Percentiles rank a stretch among this genome's conserved stretches.
phyloP scores from a whole-genome alignment of 1,140 invertebrate species.

The Drosophila nannoptera region DNA sequence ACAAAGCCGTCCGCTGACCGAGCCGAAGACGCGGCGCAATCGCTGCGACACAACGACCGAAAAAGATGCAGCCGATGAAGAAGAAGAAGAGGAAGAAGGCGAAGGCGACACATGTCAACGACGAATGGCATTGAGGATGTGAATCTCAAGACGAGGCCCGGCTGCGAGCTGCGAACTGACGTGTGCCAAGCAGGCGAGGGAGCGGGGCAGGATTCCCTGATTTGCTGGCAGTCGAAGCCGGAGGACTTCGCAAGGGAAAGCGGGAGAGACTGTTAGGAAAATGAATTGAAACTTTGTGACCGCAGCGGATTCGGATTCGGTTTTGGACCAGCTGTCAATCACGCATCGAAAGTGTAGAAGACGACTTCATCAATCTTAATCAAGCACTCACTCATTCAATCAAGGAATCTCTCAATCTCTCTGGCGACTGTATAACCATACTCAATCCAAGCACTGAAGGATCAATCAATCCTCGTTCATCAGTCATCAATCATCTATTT shows the following conservation, averaged over 20 bases:
- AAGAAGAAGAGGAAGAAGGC: slow-evolving; percentile 11
- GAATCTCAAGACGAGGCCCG: slow-evolving; percentile 20
- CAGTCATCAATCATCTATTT: no score
- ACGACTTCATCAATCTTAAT: no score
- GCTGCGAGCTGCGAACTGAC: background rate
- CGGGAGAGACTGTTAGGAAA: no score
- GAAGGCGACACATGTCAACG: slow-evolving; percentile 51
- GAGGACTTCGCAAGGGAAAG: background rate
- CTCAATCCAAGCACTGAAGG: no score
- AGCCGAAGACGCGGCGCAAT: slow-evolving; percentile 42
- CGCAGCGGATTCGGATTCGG: no score
- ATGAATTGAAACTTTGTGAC: no score
- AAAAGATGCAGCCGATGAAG: background rate
- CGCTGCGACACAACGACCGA: slow-evolving; percentile 24
- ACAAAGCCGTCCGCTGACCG: slow-evolving; percentile 12
- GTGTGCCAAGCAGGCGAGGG: background rate
- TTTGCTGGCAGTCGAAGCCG: slow-evolving; percentile 23
- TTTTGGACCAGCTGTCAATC: no score
- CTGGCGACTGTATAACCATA: no score
- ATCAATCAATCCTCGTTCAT: no score
- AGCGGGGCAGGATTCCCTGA: slow-evolving; percentile 20
- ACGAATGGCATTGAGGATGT: slow-evolving; percentile 58
- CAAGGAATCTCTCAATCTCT: no score
- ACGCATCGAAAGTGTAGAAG: no score
- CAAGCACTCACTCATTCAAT: no score